A percentile compares a stretch with the other conserved stretches of the same genome.
Evolutionary conservation across 2,797 vertebrate species (phyloP).

Genomic region (Ctenosaura bakeri): DNA sequence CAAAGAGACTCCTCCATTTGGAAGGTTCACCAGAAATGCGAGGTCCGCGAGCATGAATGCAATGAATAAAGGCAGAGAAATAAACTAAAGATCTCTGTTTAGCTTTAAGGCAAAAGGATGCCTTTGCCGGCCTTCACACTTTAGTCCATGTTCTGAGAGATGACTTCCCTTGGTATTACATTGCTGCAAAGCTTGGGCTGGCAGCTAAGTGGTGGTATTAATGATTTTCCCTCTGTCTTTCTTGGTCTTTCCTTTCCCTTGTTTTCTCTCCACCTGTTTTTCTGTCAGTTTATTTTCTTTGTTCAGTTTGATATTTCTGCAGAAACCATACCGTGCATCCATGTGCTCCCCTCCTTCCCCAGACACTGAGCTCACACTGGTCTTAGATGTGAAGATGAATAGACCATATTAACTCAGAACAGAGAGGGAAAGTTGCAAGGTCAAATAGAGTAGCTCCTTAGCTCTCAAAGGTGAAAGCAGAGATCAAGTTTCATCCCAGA

Average conservation of each 20-base stretch:
- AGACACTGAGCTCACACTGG: not conserved
- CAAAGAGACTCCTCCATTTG: slow-evolving; percentile 9
- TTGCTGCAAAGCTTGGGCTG: not conserved
- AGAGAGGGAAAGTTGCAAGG: slow-evolving; percentile 11
- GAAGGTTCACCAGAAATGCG: not conserved
- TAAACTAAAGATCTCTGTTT: not conserved
- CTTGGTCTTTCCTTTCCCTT: not conserved
- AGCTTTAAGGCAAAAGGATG: not conserved
- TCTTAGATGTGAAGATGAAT: not conserved
- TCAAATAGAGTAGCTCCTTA: slow-evolving; percentile 23
- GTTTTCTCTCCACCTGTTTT: not conserved
- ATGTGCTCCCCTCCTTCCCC: not conserved
- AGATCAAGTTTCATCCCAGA: slow-evolving; percentile 53
- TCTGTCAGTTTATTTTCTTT: not conserved
- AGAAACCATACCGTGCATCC: not conserved
- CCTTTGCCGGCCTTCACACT: not conserved
- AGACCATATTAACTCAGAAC: not conserved
- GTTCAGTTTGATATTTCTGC: not conserved
- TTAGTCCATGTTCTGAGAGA: not conserved
- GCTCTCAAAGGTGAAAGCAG: slow-evolving; percentile 6
- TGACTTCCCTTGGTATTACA: not conserved
- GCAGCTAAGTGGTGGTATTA: not conserved
- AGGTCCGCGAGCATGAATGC: not conserved
- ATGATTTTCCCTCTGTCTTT: not conserved
- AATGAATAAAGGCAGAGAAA: not conserved